Evolutionary conservation across 1,140 invertebrate genomes (phyloP), one percentile per base, ranked within the genome.

Genomic region (Rhynchophorus ferrugineus): DNA sequence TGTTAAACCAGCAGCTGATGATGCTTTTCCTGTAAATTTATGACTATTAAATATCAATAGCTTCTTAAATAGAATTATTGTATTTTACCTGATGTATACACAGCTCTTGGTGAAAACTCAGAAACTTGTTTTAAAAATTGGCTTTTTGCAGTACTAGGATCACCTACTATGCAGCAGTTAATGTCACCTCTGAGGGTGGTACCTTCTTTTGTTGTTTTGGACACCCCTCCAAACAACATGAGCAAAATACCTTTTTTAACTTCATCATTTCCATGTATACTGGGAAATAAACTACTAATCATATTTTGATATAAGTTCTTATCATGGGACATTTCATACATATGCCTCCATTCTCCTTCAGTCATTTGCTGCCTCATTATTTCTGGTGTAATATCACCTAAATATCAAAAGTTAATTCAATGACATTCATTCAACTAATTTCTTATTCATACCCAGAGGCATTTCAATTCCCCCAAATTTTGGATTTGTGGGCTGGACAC

Each of bases 71-170:
- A 29, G 24, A 29, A n/a, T n/a, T n/a, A n/a, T n/a, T n/a, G n/a
- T n/a, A n/a, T n/a, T n/a, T n/a, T 42, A 16, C 97, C 97, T 49
- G 94, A 98, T 0, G 97, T 99, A 66, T 99, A 99, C 14, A 99
- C 86, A 3, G 96, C 94, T 34, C 95, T 76, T 0, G 96, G 95
- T 19, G 86, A 87, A 69, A 99, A 95, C 60, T 98, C 93, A 5
- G 92, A 85, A 0, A 99, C 64, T 75, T 90, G 92, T 75, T 98
- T 97, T 6, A 99, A 74, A 52, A 99, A 82, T 69, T 99, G 95
- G 2, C 93, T 97, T 72, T 99, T 99, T 2, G 95, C 95, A 2
- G 96, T 99, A 69, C 91, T 95, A 0, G 97, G 97, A 76, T 99
- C 97, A 7, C 97, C 97, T 19, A 99, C 95, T 58, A 99, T 86